A percentile compares a stretch with the other conserved stretches of the same genome.
phyloP scores from a whole-genome alignment of 2,888 invertebrate genomes.

The Cataglyphis livida region DNA sequence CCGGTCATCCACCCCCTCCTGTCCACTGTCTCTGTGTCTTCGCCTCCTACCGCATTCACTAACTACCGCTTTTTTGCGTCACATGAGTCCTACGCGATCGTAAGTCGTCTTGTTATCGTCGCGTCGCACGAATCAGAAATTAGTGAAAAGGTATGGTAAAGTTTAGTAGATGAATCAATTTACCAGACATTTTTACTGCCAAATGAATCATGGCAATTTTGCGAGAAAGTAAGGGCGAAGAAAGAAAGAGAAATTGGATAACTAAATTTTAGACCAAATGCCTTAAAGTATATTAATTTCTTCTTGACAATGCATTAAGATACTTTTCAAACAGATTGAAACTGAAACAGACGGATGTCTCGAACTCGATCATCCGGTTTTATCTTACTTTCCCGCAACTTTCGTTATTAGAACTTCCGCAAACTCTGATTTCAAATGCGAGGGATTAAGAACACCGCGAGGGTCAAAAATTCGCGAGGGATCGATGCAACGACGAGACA shows the following conservation, averaged over 20 bases:
- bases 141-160: not conserved
- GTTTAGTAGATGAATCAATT: not conserved
- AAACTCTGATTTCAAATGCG: not conserved
- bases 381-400: not conserved
- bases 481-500: constrained; percentile 42
- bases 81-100: not conserved
- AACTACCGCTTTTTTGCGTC: not conserved
- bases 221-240: not conserved
- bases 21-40: not conserved
- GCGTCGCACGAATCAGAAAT: not conserved
- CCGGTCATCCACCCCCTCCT: constrained; percentile 34
- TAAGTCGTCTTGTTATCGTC: not conserved
- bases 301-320: not conserved
- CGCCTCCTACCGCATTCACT: constrained; percentile 8
- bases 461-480: not conserved
- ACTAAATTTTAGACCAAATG: not conserved
- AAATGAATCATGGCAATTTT: not conserved
- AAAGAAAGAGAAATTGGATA: not conserved
- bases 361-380: not conserved
- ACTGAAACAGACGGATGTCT: not conserved
- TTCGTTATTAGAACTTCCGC: constrained; percentile 1
- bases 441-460: not conserved
- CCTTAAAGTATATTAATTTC: constrained; percentile 15
- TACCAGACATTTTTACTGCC: not conserved
- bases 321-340: not conserved